phyloP scores from a whole-genome alignment of 2,888 invertebrate species.

The Drosophila lutescens region DNA sequence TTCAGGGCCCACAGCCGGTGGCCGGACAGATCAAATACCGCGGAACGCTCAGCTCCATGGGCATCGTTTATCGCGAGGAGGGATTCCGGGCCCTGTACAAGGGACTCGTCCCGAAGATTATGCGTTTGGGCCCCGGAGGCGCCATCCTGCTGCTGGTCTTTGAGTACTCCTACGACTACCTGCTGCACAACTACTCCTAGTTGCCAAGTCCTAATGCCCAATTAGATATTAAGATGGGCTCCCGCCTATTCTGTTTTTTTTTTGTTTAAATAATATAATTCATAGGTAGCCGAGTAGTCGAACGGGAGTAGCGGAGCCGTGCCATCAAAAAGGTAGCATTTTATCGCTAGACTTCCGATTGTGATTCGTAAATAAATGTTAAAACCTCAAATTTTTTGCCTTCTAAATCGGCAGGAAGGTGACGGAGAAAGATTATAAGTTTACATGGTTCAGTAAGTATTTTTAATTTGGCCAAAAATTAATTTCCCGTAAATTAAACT shows the following conservation, averaged over 20 bases:
- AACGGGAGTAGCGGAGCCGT: no score
- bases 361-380: constrained; percentile 2
- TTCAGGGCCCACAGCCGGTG: constrained; percentile 95
- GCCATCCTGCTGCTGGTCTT: constrained; percentile 97
- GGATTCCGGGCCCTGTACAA: constrained; percentile 96
- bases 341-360: not conserved
- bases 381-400: not conserved
- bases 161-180: constrained; percentile 92
- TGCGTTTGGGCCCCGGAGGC: constrained; percentile 96
- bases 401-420: not conserved
- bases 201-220: not conserved
- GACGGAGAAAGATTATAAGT: no score
- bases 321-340: not conserved
- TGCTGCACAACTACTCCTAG: constrained; percentile 86
- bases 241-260: not conserved
- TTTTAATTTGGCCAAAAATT: no score
- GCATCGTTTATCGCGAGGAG: constrained; percentile 92
- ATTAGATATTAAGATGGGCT: not conserved
- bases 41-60: constrained; percentile 90
- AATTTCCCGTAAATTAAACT: no score
- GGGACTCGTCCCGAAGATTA: constrained; percentile 94
- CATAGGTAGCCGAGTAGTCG: not conserved
- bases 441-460: no score
- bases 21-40: constrained; percentile 90
- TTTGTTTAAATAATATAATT: not conserved